Evolutionary conservation across 1,140 invertebrate species (phyloP), one percentile per base, ranked within the genome.

Genomic region (Drosophila lacertosa): DNA sequence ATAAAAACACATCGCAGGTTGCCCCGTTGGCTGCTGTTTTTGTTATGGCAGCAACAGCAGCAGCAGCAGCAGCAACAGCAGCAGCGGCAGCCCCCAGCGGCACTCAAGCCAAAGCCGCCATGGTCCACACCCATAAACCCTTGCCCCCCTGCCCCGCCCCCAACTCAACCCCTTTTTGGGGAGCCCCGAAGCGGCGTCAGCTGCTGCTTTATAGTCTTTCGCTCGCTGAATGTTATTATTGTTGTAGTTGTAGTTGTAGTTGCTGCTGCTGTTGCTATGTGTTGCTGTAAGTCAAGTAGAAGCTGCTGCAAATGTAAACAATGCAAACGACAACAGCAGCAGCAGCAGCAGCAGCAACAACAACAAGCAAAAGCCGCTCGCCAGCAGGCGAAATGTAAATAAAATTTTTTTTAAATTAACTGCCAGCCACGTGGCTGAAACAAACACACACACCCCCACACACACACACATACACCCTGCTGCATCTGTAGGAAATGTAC

Each of bases 231-330:
- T 50, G 58, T 53, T 64, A 18, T 37, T 51, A 26, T 40, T 54
- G 48, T 18, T 48, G 50, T n/a, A 22, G 55, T 26, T 50, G 58
- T 67, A 74, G 59, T 58, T 55, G 50, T 47, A 37, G 44, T 16
- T 32, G 35, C 24, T 68, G 53, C 22, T 48, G 59, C 33, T 55
- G 32, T 26, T 53, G 35, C 37, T 40, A 73, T 64, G 66, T 79
- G 77, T 62, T 83, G 80, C 40, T 79, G 80, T 51, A 83, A 83
- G 80, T 83, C 80, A 74, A 84, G 77, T 86, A 60, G 81, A 84
- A 80, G 68, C 81, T 77, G 73, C 81, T 80, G 68, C 66, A 80
- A 86, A 86, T 84, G 80, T 86, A 84, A 84, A 84, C 80, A 84
- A 81, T 70, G 73, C 73, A 76, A 73, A 72, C 73, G 57, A n/a